phyloP scores from a whole-genome alignment of 2,797 vertebrate species.

The Sphenodon punctatus region DNA sequence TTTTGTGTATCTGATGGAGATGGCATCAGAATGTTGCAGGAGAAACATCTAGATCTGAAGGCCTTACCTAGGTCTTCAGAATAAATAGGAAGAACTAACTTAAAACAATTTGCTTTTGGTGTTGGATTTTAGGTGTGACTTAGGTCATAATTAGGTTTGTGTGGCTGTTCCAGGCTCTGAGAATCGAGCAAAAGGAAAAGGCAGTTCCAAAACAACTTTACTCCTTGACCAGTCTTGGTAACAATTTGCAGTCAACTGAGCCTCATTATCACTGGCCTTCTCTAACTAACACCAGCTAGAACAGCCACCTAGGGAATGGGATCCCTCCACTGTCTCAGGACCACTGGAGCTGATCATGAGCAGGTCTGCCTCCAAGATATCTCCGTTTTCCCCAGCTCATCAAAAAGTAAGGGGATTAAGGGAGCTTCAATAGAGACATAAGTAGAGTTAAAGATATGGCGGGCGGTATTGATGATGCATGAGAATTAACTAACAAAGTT shows the following conservation, averaged over 20 bases:
- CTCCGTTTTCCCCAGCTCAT: not conserved
- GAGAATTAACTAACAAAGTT: not conserved
- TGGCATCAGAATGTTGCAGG: not conserved
- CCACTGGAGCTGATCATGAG: constrained; percentile 1
- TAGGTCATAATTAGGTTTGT: not conserved
- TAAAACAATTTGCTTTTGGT: not conserved
- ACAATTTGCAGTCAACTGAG: too few species aligned
- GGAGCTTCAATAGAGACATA: not conserved
- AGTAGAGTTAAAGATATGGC: not conserved
- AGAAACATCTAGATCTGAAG: not conserved
- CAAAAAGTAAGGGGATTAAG: not conserved
- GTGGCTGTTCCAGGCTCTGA: not conserved
- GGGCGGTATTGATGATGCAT: rapidly evolving
- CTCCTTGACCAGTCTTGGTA: not conserved
- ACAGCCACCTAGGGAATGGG: too few species aligned
- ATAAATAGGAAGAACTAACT: not conserved
- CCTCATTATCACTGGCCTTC: too few species aligned
- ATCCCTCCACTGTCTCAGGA: not conserved
- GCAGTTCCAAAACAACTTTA: not conserved
- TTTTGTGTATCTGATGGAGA: not conserved
- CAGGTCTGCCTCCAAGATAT: not conserved
- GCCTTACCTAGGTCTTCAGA: not conserved
- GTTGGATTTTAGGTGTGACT: not conserved
- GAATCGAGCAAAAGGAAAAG: not conserved
- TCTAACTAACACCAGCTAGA: too few species aligned